phyloP scores from a whole-genome alignment of 2,888 invertebrate genomes.

The Acanthosepion pharaonis region DNA sequence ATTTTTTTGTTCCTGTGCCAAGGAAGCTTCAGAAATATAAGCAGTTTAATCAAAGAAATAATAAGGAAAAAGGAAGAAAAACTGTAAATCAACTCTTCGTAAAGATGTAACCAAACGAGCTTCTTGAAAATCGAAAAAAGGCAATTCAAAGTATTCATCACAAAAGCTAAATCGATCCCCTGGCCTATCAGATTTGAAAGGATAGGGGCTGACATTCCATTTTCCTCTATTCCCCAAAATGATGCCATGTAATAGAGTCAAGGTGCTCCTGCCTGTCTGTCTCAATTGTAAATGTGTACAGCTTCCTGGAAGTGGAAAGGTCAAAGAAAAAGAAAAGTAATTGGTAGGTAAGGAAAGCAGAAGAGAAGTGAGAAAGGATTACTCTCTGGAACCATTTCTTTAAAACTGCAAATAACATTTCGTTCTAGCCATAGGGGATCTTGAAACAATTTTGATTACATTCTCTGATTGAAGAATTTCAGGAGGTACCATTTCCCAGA shows the following conservation, averaged over 20 bases:
- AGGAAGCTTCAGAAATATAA: background rate
- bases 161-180: conserved; percentile 33
- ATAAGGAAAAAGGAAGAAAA: background rate
- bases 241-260: background rate
- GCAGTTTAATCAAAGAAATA: background rate
- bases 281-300: background rate
- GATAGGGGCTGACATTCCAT: conserved; percentile 16
- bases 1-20: background rate
- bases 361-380: background rate
- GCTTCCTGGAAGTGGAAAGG: conserved; percentile 33
- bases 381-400: background rate
- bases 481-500: background rate
- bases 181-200: background rate
- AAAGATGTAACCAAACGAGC: background rate
- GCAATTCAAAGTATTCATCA: background rate
- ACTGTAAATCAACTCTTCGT: background rate
- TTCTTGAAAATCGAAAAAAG: background rate
- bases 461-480: conserved; percentile 20
- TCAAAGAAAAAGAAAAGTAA: background rate
- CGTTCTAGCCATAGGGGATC: background rate
- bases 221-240: background rate
- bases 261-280: conserved; percentile 21
- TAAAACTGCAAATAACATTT: background rate
- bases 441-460: conserved; percentile 22
- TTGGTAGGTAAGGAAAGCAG: background rate